These are phyloP conservation scores for Aphaenogaster rudis DNA, from an alignment of 1,140 invertebrate genomes.

Conservation along the genomic window DNA sequence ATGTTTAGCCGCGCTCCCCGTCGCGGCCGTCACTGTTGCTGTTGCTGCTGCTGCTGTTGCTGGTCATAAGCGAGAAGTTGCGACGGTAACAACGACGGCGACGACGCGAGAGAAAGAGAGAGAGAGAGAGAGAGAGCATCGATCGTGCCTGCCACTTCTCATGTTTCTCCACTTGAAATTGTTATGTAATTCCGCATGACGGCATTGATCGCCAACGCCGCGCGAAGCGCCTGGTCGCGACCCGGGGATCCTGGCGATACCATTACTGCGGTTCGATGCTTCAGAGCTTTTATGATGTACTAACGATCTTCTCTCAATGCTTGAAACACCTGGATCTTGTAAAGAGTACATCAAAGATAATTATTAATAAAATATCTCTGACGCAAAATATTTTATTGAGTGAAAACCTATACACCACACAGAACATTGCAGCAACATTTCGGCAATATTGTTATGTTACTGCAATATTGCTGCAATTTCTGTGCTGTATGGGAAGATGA, in stretches of 20 bases:
- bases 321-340: background rate
- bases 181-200: slow-evolving; percentile 45
- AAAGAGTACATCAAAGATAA: background rate
- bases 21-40: background rate
- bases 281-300: background rate
- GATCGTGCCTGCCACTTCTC: slow-evolving; percentile 30
- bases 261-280: background rate
- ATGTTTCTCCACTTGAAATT: slow-evolving; percentile 50
- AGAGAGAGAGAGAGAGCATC: slow-evolving; percentile 6
- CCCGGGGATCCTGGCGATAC: background rate
- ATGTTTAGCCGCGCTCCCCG: slow-evolving; percentile 70
- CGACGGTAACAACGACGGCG: background rate
- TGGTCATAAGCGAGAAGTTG: slow-evolving; percentile 32
- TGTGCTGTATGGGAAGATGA: too few relatives aligned
- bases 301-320: background rate
- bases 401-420: too few relatives aligned
- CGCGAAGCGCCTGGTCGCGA: background rate
- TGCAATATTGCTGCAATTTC: too few relatives aligned
- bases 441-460: too few relatives aligned
- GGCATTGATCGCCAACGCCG: slow-evolving; percentile 37
- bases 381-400: too few relatives aligned
- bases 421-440: too few relatives aligned
- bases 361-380: background rate
- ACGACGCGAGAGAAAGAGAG: background rate
- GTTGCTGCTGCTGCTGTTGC: background rate